phyloP scores from a whole-genome alignment of 2,888 invertebrate genomes.

The Adelognathus sp. region DNA sequence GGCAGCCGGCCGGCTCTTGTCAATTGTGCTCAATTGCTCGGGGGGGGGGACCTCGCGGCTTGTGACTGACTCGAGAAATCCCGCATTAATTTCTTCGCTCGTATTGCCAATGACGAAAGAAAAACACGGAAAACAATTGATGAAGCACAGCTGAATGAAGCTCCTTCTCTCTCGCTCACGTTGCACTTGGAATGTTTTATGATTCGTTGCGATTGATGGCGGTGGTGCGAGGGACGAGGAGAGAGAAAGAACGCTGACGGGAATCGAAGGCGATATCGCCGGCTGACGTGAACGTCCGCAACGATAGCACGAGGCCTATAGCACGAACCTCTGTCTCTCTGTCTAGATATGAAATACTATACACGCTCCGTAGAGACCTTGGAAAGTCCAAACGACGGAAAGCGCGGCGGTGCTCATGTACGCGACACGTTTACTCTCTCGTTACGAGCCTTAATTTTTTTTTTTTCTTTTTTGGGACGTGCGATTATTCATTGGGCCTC shows the following conservation, averaged over 20 bases:
- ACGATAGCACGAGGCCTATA: constrained; percentile 47
- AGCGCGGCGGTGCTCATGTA: constrained; percentile 40
- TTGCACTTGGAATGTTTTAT: background rate
- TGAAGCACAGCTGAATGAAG: background rate
- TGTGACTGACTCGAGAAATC: constrained; percentile 1
- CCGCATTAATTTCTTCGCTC: background rate
- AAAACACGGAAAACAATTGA: constrained; percentile 42
- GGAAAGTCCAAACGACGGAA: constrained; percentile 32
- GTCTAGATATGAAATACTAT: constrained; percentile 31
- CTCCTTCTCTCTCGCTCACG: constrained; percentile 40
- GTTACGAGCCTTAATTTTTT: too few species aligned
- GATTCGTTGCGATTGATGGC: constrained; percentile 14
- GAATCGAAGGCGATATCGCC: constrained; percentile 19
- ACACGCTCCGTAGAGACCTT: constrained; percentile 49
- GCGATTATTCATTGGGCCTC: too few species aligned
- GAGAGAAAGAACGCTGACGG: background rate
- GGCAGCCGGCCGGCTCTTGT: constrained; percentile 69
- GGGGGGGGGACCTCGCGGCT: constrained; percentile 56
- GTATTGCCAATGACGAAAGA: constrained; percentile 24
- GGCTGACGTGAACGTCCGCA: constrained; percentile 53
- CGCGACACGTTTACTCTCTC: constrained; percentile 18
- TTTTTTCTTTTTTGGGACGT: too few species aligned
- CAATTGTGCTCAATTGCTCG: constrained; percentile 77
- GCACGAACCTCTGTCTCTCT: background rate
- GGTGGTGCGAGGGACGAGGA: background rate